phyloP scores from a whole-genome alignment of 2,113 vertebrate species.

The Cochlearius cochlearius region DNA sequence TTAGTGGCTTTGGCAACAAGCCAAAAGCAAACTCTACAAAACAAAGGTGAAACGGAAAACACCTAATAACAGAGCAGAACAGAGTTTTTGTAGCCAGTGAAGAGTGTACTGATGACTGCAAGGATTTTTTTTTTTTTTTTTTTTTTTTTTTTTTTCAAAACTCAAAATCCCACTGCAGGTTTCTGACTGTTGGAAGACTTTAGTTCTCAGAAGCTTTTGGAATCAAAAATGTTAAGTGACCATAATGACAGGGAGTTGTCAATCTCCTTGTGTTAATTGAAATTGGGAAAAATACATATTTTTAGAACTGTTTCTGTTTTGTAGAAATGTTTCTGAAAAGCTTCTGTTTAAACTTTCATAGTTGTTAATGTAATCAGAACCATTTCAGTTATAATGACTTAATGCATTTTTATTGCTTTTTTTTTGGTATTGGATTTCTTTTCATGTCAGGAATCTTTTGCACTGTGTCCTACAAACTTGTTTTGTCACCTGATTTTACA shows the following conservation, averaged over 20 bases:
- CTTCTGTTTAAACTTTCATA: neutral
- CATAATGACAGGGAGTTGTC: neutral
- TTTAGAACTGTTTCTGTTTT: neutral
- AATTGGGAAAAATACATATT: neutral
- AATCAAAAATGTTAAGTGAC: neutral
- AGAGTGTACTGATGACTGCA: neutral
- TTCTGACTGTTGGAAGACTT: neutral
- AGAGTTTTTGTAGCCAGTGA: neutral
- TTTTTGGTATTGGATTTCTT: neutral
- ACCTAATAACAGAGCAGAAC: neutral
- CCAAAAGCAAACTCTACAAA: neutral
- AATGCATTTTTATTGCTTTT: neutral
- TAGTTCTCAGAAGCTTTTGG: neutral
- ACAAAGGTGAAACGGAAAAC: neutral
- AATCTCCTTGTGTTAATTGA: neutral
- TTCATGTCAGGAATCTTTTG: neutral
- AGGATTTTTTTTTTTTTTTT: neutral
- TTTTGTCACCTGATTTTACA: conserved; percentile 55
- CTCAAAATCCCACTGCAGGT: neutral
- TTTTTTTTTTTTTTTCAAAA: neutral
- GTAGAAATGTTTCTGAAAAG: neutral
- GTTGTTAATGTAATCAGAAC: neutral
- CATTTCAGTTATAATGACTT: neutral
- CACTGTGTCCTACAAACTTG: neutral
- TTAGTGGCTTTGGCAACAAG: neutral